Percentiles rank a stretch among this genome's conserved stretches.
Conservation (phyloP, 2,797 vertebrate genomes). For the Alcedo atthis region DNA sequence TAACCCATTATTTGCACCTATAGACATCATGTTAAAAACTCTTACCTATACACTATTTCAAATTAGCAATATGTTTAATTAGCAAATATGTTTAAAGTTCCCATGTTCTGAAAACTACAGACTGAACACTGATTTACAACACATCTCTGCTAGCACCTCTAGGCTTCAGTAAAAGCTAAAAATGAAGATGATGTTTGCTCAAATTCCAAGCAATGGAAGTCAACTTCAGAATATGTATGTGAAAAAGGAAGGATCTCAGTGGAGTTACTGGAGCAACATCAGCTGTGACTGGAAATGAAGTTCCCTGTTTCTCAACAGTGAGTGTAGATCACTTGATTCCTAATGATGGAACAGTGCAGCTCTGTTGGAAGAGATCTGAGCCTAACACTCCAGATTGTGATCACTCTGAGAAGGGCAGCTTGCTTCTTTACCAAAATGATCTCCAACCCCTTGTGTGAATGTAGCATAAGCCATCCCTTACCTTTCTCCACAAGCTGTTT, state of each 20-base stretch:
- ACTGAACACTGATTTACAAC: background rate
- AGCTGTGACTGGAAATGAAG: background rate
- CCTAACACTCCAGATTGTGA: background rate
- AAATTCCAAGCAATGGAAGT: background rate
- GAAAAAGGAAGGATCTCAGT: background rate
- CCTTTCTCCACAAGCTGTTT: background rate
- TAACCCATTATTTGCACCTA: background rate
- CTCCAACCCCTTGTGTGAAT: background rate
- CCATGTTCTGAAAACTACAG: background rate
- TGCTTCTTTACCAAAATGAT: background rate
- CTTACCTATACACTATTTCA: background rate
- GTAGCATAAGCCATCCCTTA: background rate
- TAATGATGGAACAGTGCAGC: background rate
- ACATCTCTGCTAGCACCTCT: background rate
- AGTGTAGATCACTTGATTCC: background rate
- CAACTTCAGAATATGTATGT: background rate
- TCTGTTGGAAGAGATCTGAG: background rate
- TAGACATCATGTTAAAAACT: background rate
- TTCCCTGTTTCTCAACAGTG: background rate
- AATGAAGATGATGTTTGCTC: background rate
- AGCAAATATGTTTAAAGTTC: background rate
- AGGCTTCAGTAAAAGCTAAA: background rate
- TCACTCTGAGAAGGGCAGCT: background rate
- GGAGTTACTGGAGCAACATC: background rate
- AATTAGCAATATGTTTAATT: background rate